Conservation (phyloP, 2,113 vertebrate species). For the Scolopax mira region DNA sequence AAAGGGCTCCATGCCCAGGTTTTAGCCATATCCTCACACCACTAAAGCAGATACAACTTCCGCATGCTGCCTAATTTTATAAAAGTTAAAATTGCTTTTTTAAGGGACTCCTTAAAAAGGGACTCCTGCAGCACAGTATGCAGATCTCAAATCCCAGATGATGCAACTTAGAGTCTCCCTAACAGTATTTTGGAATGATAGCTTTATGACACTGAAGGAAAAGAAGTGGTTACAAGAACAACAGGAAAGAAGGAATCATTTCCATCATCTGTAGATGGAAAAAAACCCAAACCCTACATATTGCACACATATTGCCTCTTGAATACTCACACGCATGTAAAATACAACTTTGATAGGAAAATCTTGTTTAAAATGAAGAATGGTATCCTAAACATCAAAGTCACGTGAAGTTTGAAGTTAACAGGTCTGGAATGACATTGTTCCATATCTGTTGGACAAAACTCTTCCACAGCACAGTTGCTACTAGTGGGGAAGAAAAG, state of each 20-base stretch:
- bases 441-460: neutral
- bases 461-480: neutral
- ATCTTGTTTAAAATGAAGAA: neutral
- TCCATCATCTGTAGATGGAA: neutral
- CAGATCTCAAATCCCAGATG: neutral
- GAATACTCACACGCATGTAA: neutral
- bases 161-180: neutral
- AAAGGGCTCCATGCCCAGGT: neutral
- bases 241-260: no score
- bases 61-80: neutral
- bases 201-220: neutral
- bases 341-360: neutral
- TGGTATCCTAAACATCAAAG: neutral
- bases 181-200: neutral
- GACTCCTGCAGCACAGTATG: neutral
- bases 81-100: neutral
- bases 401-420: accelerated
- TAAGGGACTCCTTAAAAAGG: neutral
- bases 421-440: neutral
- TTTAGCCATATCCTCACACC: neutral
- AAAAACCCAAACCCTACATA: neutral
- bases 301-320: neutral
- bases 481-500: no score
- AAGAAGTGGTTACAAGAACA: neutral
- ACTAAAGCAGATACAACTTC: neutral